These are phyloP conservation scores for Yasuhikotakia modesta DNA, from an alignment of 2,797 vertebrate species.

Conservation along the genomic window DNA sequence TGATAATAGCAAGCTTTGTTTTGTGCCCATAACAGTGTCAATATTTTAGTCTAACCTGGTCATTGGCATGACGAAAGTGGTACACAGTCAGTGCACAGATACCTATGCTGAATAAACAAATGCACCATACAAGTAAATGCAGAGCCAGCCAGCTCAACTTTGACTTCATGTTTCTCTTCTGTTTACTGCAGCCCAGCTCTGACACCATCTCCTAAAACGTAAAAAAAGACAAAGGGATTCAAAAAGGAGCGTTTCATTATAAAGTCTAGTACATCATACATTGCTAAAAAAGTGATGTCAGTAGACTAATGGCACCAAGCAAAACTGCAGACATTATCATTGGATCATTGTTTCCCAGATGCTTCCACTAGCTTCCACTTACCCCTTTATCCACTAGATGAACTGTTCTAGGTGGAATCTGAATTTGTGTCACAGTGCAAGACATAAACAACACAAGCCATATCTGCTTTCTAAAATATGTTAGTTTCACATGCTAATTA, in stretches of 20 bases:
- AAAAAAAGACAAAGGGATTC: not conserved
- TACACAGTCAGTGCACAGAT: constrained; percentile 67
- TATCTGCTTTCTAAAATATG: no score
- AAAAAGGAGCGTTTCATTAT: not conserved
- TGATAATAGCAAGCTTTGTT: not conserved
- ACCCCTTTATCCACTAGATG: no score
- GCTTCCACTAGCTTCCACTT: no score
- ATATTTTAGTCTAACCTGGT: constrained; percentile 32
- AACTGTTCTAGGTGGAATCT: no score
- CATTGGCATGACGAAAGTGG: constrained; percentile 62
- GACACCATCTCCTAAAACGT: constrained; percentile 84
- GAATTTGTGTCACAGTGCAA: no score
- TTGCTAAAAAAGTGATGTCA: no score
- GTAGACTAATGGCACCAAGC: no score
- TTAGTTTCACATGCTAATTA: no score
- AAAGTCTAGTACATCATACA: no score
- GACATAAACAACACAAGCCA: no score
- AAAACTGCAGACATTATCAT: no score
- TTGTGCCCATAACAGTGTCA: not conserved
- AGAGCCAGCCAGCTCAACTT: constrained; percentile 39
- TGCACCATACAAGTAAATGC: constrained; percentile 72
- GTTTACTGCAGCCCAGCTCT: constrained; percentile 61
- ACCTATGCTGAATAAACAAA: constrained; percentile 67
- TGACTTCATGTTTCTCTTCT: constrained; percentile 35
- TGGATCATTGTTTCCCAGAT: no score